Conservation (phyloP, 1,140 invertebrate genomes). For the Drosophila athabasca region DNA sequence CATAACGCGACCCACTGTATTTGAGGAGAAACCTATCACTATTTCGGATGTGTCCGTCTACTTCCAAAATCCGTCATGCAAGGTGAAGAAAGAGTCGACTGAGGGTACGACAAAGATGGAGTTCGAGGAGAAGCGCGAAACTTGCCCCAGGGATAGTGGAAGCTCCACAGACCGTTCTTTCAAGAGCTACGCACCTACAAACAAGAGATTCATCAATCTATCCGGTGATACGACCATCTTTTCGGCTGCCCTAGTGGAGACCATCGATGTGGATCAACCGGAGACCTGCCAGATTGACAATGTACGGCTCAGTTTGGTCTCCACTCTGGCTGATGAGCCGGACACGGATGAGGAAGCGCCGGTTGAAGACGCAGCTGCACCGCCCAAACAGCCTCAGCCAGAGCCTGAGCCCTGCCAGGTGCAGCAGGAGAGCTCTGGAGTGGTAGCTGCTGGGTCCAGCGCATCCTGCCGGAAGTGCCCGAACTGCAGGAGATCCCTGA, state of each 20-base stretch:
- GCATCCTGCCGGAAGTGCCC: constrained; percentile 43
- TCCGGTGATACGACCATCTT: constrained; percentile 56
- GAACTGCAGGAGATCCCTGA: constrained; percentile 48
- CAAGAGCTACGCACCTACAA: constrained; percentile 38
- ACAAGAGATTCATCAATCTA: constrained; percentile 49
- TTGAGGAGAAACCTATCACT: constrained; percentile 56
- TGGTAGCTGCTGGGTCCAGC: constrained; percentile 20
- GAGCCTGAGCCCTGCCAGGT: constrained; percentile 37
- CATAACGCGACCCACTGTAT: background rate
- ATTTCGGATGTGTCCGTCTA: constrained; percentile 61
- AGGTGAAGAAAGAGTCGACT: background rate
- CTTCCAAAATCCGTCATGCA: constrained; percentile 33
- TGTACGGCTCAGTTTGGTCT: constrained; percentile 59
- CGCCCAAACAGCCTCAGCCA: background rate
- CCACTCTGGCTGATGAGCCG: constrained; percentile 57
- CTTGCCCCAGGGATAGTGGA: constrained; percentile 20
- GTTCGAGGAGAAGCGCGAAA: constrained; percentile 3
- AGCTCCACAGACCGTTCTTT: constrained; percentile 44
- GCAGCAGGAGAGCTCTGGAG: constrained; percentile 1
- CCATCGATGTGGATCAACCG: constrained; percentile 8
- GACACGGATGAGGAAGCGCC: background rate
- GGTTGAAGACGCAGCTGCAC: background rate
- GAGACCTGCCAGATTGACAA: constrained; percentile 46
- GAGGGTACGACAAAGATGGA: background rate
- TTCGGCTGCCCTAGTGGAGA: constrained; percentile 10